A percentile compares a stretch with the other conserved stretches of the same genome.
Conservation (phyloP, 2,797 vertebrate genomes). For the Rhynchotus rufescens region DNA sequence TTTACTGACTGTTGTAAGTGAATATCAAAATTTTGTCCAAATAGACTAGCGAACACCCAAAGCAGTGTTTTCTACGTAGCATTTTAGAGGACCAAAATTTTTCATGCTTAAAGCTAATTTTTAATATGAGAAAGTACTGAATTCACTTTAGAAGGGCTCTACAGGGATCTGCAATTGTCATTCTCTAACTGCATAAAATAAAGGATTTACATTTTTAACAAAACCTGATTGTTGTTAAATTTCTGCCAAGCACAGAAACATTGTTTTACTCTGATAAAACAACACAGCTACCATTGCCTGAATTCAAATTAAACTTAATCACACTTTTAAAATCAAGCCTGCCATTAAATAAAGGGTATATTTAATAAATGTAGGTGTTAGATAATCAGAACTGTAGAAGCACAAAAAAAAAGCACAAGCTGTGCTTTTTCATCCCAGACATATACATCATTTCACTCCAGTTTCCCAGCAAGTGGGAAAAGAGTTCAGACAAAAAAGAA, state of each 20-base stretch:
- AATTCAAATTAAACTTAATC: slow-evolving; percentile 38
- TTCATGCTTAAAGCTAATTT: not conserved
- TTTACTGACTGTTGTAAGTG: not conserved
- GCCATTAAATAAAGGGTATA: slow-evolving; percentile 5
- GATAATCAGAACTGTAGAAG: slow-evolving; percentile 44
- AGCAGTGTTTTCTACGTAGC: not conserved
- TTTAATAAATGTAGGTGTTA: slow-evolving; percentile 25
- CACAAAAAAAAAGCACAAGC: too few relatives aligned
- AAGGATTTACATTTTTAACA: not conserved
- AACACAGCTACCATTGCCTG: not conserved
- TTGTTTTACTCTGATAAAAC: slow-evolving; percentile 13
- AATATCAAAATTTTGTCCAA: not conserved
- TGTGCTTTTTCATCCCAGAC: slow-evolving; percentile 42
- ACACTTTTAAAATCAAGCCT: not conserved
- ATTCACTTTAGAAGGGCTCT: not conserved
- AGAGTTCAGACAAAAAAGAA: not conserved
- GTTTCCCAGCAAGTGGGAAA: not conserved
- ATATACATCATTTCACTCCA: not conserved
- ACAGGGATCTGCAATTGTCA: not conserved
- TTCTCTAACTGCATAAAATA: not conserved
- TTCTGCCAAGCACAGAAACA: not conserved
- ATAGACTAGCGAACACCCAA: not conserved
- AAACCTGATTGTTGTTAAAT: not conserved
- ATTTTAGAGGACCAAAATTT: not conserved
- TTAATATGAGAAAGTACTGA: not conserved